Evolutionary conservation across 2,113 vertebrate genomes (phyloP), one percentile per base, ranked within the genome.

Genomic region (Gobius niger): DNA sequence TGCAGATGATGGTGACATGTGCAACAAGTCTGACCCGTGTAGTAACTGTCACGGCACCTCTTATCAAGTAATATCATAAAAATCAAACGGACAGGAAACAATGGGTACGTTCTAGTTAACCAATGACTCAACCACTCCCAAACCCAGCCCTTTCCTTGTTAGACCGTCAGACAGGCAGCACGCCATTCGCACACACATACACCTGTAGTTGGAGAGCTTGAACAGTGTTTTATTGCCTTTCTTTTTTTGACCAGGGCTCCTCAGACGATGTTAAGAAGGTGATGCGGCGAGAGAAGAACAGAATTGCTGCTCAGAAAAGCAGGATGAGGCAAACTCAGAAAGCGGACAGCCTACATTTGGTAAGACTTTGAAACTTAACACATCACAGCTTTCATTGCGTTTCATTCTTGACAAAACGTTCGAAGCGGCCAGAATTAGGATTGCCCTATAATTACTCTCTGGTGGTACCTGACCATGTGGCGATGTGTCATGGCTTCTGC

Each of bases 251-350:
- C 63, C 63, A 98, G 97, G 95, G 96, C 66, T 96, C 95, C 63
- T 94, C 95, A 34, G 96, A 99, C 44, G 96, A 98, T 42, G 85
- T 93, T 67, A 96, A 96, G 80, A 99, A 96, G 83, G 96, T 97
- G 73, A 95, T 98, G 84, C 92, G 97, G 86, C 88, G 98, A 53
- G 97, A 99, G 85, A 99, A 99, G 90, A 99, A 99, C 71, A 95
- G 98, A 2, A 95, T 99, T 0, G 98, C 98, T 13, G 96, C 98
- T 19, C 98, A 99, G 93, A 99, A 98, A 87, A 99, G 98, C 92
- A 92, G 98, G 62, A 93, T 96, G 92, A 94, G 96, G 73, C 98
- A 99, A 87, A 99, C 96, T 0, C 95, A 95, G 90, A 99, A 97
- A 84, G 98, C 98, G 0, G 97, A 99, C 90, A 96, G 91, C 0